Evolutionary conservation across 37 sponge, comb jelly and placozoan genomes (phyloP).

Genomic region (Axinella damicornis): DNA sequence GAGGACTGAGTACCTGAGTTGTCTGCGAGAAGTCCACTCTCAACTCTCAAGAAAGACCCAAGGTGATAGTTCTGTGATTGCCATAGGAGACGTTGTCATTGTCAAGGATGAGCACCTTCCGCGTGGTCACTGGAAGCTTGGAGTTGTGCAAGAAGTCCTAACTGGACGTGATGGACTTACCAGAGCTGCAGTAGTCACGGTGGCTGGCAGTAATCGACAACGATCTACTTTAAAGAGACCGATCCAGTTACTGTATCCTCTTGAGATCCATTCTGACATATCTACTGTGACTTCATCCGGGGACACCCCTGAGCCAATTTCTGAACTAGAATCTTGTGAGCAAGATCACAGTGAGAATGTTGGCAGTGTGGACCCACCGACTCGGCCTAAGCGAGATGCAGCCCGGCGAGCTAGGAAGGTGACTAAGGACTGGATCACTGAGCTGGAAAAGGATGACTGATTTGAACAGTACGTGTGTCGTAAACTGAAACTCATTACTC

Average conservation of each 20-base stretch:
- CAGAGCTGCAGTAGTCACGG: constrained; percentile 8
- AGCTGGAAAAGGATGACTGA: constrained; percentile 28
- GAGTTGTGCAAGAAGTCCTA: constrained; percentile 10
- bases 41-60: neutral
- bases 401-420: constrained; percentile 7
- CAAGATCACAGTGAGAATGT: too few species aligned
- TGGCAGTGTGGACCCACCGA: neutral
- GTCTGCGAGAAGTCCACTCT: too few species aligned
- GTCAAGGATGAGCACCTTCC: constrained; percentile 3
- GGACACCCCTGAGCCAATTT: too few species aligned
- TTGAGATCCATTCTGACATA: too few species aligned
- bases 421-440: constrained; percentile 1
- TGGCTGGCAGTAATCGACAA: neutral
- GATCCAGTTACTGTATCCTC: constrained; percentile 18
- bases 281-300: too few species aligned
- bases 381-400: constrained; percentile 16
- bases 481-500: neutral
- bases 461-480: too few species aligned
- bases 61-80: neutral
- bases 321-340: too few species aligned
- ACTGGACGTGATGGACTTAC: neutral
- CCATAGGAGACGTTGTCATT: neutral
- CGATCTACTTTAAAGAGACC: neutral
- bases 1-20: constrained; percentile 28
- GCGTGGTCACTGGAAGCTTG: constrained; percentile 13